Evolutionary conservation across 2,888 invertebrate species (phyloP), one percentile per base, ranked within the genome.

Genomic region (Myopa testacea): DNA sequence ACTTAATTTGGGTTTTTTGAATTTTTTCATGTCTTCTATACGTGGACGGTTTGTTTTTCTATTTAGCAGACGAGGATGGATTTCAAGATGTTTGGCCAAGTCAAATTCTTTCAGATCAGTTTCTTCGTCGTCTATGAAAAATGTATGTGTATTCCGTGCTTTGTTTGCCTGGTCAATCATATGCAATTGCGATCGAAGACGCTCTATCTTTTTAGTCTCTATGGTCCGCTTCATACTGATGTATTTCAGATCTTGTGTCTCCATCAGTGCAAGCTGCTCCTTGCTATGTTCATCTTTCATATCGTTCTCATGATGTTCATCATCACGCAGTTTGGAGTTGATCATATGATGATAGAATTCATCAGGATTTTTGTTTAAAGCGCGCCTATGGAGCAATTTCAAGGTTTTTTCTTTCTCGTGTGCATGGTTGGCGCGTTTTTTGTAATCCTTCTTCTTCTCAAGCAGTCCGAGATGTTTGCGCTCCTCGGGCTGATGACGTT

Each of bases 281-380:
- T 94, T 92, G 2, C 94, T 94, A 82, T 96, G 93, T 84, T 95
- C 94, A 65, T 93, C 93, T 80, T 94, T 93, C 79, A 94, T 93
- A 38, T 91, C 90, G 58, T 93, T 89, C 84, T 95, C 93, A 86
- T 93, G 93, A 84, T 94, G 94, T 77, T 90, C 90, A 84, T 92
- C 93, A 84, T 91, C 89, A 79, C 91, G 88, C 0, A 95, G 89
- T 88, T 93, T 93, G 0, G 97, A 95, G 87, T 96, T 97, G 78
- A 97, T 93, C 98, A 99, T 99, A 87, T 98, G 98, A 90, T 96
- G 97, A 88, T 98, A 96, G 90, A 98, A 99, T 89, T 99, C 99
- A 93, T 99, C 98, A 0, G 98, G 98, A 91, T 99, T 99, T 88
- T 94, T 96, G 86, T 98, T 95, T 37, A 96, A 90, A 0, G 97